Percentiles rank a stretch among this genome's conserved stretches.
Evolutionary conservation across 2,797 vertebrate species (phyloP).

Genomic region (Amniataba percoides): DNA sequence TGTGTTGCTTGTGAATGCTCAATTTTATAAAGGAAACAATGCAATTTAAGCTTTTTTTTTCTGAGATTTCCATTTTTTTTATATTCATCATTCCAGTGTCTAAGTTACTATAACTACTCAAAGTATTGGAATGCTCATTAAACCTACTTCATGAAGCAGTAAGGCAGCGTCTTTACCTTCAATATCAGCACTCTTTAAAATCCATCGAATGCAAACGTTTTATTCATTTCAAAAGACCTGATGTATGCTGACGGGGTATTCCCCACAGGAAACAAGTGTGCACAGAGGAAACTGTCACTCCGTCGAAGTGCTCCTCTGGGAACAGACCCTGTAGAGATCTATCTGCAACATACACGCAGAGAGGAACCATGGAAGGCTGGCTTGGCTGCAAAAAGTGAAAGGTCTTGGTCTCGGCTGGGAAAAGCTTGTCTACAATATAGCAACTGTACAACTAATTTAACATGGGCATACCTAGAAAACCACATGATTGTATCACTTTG

Average conservation of each 20-base stretch:
- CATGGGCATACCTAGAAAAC: background rate
- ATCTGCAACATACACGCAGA: background rate
- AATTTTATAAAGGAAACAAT: background rate
- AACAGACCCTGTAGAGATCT: conserved; percentile 5
- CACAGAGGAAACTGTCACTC: conserved; percentile 37
- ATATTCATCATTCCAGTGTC: background rate
- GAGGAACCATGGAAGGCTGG: background rate
- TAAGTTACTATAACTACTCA: background rate
- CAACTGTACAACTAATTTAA: background rate
- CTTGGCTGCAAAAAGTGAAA: background rate
- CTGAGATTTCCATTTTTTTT: background rate
- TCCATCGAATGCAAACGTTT: background rate
- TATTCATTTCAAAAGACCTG: background rate
- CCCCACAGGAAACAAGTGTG: conserved; percentile 26
- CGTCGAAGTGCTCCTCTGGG: conserved; percentile 21
- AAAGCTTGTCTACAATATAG: background rate
- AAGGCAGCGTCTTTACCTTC: background rate
- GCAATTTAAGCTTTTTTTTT: no score
- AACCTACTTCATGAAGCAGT: background rate
- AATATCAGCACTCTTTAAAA: background rate
- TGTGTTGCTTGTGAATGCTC: background rate
- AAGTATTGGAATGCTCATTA: background rate
- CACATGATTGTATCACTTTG: background rate
- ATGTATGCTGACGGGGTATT: background rate
- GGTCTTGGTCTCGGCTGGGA: background rate